phyloP scores from a whole-genome alignment of 2,797 vertebrate genomes.

The Eulemur rubriventer region DNA sequence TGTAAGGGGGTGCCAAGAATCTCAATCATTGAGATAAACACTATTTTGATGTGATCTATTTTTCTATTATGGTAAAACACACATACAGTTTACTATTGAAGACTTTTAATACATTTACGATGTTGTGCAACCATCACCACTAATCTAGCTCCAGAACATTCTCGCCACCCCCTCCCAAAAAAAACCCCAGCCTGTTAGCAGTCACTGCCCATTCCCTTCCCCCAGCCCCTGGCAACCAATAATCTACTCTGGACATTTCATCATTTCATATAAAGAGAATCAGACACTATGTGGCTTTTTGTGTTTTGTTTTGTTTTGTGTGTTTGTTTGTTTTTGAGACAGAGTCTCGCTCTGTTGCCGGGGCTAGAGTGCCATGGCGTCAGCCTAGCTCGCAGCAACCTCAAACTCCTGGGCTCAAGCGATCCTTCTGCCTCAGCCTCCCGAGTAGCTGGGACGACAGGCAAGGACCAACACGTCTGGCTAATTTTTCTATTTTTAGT shows the following conservation, averaged over 20 bases:
- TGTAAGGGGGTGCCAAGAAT: background rate
- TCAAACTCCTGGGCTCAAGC: no score
- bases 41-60: background rate
- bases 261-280: no score
- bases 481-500: no score
- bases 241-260: background rate
- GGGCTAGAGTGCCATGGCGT: no score
- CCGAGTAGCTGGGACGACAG: no score
- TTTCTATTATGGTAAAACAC: background rate
- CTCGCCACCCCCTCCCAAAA: no score
- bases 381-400: no score
- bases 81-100: background rate
- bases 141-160: background rate
- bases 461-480: no score
- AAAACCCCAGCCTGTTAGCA: background rate
- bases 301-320: background rate
- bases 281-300: background rate
- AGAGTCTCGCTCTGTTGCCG: no score
- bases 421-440: no score
- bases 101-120: background rate
- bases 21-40: background rate
- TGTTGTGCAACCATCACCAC: background rate
- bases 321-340: no score
- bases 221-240: rapidly evolving
- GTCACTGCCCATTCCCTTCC: background rate